Conservation (phyloP, 1,140 invertebrate species). For the Caenorhabditis brenneri region DNA sequence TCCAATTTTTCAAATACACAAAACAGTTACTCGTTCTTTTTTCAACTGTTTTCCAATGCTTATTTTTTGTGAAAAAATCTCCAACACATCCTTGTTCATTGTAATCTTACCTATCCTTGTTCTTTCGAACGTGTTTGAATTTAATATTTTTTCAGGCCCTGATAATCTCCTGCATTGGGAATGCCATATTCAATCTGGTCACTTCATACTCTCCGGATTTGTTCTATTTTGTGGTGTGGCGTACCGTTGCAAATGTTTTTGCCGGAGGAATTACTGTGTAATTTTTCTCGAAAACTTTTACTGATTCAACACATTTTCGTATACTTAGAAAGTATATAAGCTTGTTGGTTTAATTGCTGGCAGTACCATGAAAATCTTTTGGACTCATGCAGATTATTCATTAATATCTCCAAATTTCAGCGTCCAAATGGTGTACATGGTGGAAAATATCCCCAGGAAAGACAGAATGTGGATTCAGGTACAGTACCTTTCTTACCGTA, state of each 20-base stretch:
- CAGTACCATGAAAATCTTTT: no score
- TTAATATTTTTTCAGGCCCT: not conserved
- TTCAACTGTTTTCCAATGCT: no score
- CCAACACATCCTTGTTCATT: no score
- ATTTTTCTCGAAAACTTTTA: not conserved
- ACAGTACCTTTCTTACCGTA: slow-evolving; percentile 7
- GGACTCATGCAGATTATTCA: no score
- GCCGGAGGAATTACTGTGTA: slow-evolving; percentile 50
- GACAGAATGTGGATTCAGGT: slow-evolving; percentile 51
- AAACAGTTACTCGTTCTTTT: no score
- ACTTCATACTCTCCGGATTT: slow-evolving; percentile 11
- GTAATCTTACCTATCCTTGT: no score
- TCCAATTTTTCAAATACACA: no score
- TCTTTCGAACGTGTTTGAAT: no score
- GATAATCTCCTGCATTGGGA: slow-evolving; percentile 5
- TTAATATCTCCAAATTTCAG: not conserved
- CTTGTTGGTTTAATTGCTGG: no score
- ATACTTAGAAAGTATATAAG: not conserved
- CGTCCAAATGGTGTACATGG: slow-evolving; percentile 48
- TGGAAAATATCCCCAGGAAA: slow-evolving; percentile 49
- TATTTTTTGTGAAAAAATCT: no score
- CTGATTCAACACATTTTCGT: not conserved
- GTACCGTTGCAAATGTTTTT: slow-evolving; percentile 42
- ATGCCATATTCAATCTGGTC: not conserved
- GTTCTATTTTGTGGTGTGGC: slow-evolving; percentile 36